A percentile compares a stretch with the other conserved stretches of the same genome.
Conservation (phyloP, 2,797 vertebrate species). For the Ambastaia sidthimunki region DNA sequence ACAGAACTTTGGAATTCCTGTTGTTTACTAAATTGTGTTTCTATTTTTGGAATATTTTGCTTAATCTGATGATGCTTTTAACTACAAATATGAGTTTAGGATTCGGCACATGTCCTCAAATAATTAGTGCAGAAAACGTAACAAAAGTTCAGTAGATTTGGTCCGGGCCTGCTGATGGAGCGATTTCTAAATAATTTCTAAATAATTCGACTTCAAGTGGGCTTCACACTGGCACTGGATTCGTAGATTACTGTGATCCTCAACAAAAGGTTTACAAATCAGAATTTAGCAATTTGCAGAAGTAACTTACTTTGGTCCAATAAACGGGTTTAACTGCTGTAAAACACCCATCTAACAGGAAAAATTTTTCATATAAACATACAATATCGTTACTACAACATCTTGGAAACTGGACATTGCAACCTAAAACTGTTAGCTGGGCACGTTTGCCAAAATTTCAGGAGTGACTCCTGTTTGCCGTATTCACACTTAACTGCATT, state of each 20-base stretch:
- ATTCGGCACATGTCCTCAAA: too few relatives aligned
- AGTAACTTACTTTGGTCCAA: too few relatives aligned
- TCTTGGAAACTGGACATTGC: too few relatives aligned
- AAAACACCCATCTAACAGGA: too few relatives aligned
- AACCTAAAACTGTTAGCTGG: too few relatives aligned
- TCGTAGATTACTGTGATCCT: background rate
- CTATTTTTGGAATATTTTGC: background rate
- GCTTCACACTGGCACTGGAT: background rate
- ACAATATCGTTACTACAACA: too few relatives aligned
- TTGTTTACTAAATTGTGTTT: background rate
- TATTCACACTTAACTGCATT: background rate
- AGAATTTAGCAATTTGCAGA: too few relatives aligned
- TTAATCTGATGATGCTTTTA: slow-evolving; percentile 7
- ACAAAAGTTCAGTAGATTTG: background rate
- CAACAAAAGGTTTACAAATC: background rate
- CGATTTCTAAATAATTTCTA: background rate
- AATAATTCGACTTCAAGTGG: too few relatives aligned
- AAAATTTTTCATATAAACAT: too few relatives aligned
- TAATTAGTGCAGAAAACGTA: too few relatives aligned
- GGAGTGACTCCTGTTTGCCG: background rate
- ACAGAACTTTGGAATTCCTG: slow-evolving; percentile 19
- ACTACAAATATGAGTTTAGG: background rate
- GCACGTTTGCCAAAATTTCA: background rate
- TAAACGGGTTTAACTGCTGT: background rate
- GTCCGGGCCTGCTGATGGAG: background rate